Evolutionary conservation across 2,888 invertebrate genomes (phyloP), one percentile per base, ranked within the genome.

Genomic region (Cheilosia urbana): DNA sequence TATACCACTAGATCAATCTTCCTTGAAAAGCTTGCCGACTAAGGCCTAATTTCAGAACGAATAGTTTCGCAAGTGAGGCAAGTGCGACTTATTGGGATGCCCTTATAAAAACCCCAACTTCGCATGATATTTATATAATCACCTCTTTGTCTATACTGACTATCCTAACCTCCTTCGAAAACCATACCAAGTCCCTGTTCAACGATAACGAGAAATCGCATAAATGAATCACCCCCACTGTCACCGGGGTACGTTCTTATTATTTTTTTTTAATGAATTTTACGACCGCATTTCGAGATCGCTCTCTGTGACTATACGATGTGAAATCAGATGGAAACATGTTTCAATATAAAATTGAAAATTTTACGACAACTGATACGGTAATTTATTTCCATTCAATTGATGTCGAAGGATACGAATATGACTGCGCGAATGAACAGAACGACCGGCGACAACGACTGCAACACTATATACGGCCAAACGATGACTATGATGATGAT

Each of bases 331-430:
- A 49, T 81, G 81, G 85, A 85, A 85, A 80, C 71, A 65, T 84
- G 84, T 75, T 84, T 84, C 65, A 80, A 81, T 81, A 85, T 85
- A 72, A 85, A 85, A 85, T 77, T 85, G 81, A 55, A 68, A 68
- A 77, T 81, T 85, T 81, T 77, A 85, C 85, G 81, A 81, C 85
- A 85, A 85, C 76, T 81, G 85, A 85, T 85, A 85, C 76, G 76
- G 71, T 85, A 68, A 85, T 85, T 85, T 85, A 85, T 81, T 85
- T 81, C 76, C 72, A 85, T 81, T 85, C 81, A 85, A 76, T 85
- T 85, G 85, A 81, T 81, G 81, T 72, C 81, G 81, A 85, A 85
- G 85, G 81, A 85, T 85, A 77, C 81, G 68, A 85, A 85, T 81
- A 81, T 81, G 81, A 81, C 81, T 85, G 81, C 76, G 76, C 76